Conservation (phyloP, 2,113 vertebrate species). For the Crotalus helleri region DNA sequence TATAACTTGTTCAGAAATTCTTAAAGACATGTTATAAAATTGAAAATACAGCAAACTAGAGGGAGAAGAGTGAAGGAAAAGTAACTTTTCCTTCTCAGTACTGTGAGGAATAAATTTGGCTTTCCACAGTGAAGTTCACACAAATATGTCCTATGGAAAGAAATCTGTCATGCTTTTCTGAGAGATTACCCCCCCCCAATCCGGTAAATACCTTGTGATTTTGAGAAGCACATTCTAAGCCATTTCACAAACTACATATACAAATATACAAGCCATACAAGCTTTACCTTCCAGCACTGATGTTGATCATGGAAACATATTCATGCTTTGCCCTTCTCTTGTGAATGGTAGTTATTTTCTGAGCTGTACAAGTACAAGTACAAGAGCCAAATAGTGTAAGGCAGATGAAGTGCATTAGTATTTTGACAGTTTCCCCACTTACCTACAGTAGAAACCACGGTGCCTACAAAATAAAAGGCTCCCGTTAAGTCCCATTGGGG, state of each 20-base stretch:
- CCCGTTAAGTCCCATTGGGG: slow-evolving; percentile 94
- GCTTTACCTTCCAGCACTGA: not conserved
- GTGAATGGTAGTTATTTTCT: not conserved
- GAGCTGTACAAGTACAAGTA: not conserved
- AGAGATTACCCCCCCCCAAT: not conserved
- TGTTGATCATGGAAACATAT: not conserved
- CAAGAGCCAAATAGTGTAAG: not conserved
- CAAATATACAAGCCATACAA: not conserved
- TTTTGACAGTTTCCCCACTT: slow-evolving; percentile 51
- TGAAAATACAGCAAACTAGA: not conserved
- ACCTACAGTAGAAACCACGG: slow-evolving; percentile 97
- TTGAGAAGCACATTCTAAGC: not conserved
- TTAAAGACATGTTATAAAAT: not conserved
- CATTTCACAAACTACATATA: not conserved
- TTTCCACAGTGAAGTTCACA: not conserved
- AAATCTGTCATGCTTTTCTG: not conserved
- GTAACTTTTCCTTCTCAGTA: not conserved
- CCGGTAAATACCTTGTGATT: not conserved
- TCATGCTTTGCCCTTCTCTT: not conserved
- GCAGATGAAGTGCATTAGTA: not conserved
- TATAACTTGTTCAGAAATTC: not conserved
- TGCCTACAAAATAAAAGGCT: slow-evolving; percentile 95
- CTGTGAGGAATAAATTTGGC: not conserved
- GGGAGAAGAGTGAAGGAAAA: not conserved
- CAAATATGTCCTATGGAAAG: not conserved